Percentiles rank a stretch among this genome's conserved stretches.
phyloP scores from a whole-genome alignment of 2,888 invertebrate genomes.

The Ennomos erosarius region DNA sequence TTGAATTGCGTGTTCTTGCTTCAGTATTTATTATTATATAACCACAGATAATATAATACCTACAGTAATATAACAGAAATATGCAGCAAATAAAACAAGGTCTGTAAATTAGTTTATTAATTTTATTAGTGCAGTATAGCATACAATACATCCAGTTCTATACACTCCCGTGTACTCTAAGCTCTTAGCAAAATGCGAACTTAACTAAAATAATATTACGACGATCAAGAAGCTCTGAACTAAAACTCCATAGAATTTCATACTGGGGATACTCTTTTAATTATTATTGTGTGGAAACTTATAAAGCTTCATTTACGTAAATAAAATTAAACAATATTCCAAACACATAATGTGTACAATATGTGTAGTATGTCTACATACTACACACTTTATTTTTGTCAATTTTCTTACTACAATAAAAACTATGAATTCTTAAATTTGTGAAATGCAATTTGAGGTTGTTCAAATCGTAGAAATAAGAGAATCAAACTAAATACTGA shows the following conservation, averaged over 20 bases:
- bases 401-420: no score
- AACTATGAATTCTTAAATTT: neutral
- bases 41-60: no score
- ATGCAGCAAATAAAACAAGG: slow-evolving; percentile 35
- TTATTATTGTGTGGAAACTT: slow-evolving; percentile 11
- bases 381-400: no score
- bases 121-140: slow-evolving; percentile 79
- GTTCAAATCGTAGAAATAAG: slow-evolving; percentile 5
- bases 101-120: slow-evolving; percentile 61
- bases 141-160: slow-evolving; percentile 59
- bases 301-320: neutral
- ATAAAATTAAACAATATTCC: no score
- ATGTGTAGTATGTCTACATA: no score
- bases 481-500: slow-evolving; percentile 41
- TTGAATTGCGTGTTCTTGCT: no score
- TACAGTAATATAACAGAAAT: no score
- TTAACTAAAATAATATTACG: slow-evolving; percentile 37
- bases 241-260: slow-evolving; percentile 17
- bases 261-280: slow-evolving; percentile 3
- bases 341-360: no score
- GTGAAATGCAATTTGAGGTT: slow-evolving; percentile 8
- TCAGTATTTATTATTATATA: no score
- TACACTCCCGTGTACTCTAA: slow-evolving; percentile 42
- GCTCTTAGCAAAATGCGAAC: slow-evolving; percentile 50
- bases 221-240: slow-evolving; percentile 7